Evolutionary conservation across 92 coral and sea anemone species (phyloP).

Genomic region (Blastomussa wellsi): DNA sequence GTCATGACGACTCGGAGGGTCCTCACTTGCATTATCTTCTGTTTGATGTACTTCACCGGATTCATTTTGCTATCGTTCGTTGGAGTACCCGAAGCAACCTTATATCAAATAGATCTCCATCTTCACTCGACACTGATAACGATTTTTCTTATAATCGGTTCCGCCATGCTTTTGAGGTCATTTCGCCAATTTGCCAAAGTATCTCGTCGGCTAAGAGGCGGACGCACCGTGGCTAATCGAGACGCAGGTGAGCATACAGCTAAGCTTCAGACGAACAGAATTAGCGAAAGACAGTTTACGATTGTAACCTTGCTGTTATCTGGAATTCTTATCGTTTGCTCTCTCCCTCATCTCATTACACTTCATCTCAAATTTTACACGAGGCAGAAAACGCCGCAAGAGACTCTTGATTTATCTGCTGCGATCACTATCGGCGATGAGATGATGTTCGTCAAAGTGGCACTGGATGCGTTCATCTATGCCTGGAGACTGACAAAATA

Average conservation of each 20-base stretch:
- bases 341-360: constrained; percentile 54
- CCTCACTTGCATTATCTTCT: constrained; percentile 22
- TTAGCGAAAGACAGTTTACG: constrained; percentile 54
- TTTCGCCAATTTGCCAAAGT: constrained; percentile 46
- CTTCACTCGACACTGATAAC: constrained; percentile 57
- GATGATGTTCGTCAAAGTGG: constrained; percentile 69
- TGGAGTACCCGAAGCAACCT: constrained; percentile 33
- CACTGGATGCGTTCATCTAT: constrained; percentile 76
- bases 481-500: constrained; percentile 83
- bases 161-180: constrained; percentile 49
- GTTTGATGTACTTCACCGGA: constrained; percentile 51
- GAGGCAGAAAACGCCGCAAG: constrained; percentile 35
- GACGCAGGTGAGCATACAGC: neutral
- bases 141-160: constrained; percentile 42
- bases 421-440: constrained; percentile 61
- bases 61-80: constrained; percentile 47
- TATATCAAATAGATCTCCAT: constrained; percentile 54
- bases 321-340: constrained; percentile 48
- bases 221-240: neutral
- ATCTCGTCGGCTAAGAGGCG: constrained; percentile 14
- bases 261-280: neutral
- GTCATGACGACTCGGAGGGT: constrained; percentile 57
- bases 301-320: constrained; percentile 50
- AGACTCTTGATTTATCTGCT: constrained; percentile 21
- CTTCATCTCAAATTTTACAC: constrained; percentile 33